A percentile compares a stretch with the other conserved stretches of the same genome.
phyloP scores from a whole-genome alignment of 2,113 vertebrate genomes.

The Laterallus jamaicensis region DNA sequence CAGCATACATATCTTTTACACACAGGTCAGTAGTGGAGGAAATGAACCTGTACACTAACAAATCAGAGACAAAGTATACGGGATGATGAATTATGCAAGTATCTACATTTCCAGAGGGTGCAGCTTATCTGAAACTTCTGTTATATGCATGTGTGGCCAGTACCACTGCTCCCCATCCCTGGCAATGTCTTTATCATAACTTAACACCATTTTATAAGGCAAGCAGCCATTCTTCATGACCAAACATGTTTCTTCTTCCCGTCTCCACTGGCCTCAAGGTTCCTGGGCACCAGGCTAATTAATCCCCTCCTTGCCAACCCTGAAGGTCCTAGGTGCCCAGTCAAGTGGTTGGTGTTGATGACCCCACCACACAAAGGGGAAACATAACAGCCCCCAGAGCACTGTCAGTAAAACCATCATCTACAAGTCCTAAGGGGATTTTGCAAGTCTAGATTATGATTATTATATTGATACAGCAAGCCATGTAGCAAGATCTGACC shows the following conservation, averaged over 20 bases:
- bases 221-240: neutral
- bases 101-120: neutral
- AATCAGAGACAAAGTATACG: neutral
- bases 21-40: neutral
- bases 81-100: neutral
- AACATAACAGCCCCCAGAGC: neutral
- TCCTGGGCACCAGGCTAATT: fast-evolving
- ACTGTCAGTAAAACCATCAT: neutral
- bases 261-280: fast-evolving
- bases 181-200: neutral
- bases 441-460: neutral
- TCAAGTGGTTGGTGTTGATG: fast-evolving
- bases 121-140: neutral
- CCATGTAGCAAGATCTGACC: neutral
- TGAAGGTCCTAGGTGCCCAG: fast-evolving
- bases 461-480: neutral
- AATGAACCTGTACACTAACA: neutral
- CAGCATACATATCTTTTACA: neutral
- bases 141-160: fast-evolving
- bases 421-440: neutral
- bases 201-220: fast-evolving
- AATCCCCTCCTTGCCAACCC: fast-evolving
- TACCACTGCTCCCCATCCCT: neutral
- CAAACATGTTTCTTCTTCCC: neutral
- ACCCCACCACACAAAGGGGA: fast-evolving